Conservation (phyloP, 2,113 vertebrate genomes). For the Lynx canadensis region DNA sequence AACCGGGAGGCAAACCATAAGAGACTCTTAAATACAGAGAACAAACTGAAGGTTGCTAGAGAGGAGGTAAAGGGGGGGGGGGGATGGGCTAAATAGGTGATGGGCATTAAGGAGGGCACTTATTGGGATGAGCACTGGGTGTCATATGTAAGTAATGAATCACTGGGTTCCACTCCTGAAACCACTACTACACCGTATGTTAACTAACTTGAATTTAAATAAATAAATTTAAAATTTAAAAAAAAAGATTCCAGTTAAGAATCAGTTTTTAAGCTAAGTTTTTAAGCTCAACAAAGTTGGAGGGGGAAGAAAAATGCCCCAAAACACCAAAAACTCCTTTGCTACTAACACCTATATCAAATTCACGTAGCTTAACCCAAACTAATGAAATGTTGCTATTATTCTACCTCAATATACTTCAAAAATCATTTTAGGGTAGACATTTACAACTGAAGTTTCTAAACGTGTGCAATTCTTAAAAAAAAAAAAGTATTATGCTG, state of each 20-base stretch:
- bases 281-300: background rate
- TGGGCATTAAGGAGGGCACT: too few relatives aligned
- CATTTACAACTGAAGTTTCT: constrained; percentile 34
- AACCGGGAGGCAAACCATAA: too few relatives aligned
- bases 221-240: too few relatives aligned
- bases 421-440: constrained; percentile 48
- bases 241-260: constrained; percentile 20
- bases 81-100: too few relatives aligned
- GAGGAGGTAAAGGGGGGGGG: too few relatives aligned
- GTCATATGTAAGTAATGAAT: too few relatives aligned
- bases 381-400: background rate
- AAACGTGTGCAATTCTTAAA: background rate
- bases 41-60: too few relatives aligned
- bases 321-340: constrained; percentile 14
- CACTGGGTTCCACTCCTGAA: too few relatives aligned
- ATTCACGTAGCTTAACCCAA: background rate
- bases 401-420: background rate
- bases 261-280: background rate
- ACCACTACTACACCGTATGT: too few relatives aligned
- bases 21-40: too few relatives aligned
- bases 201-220: too few relatives aligned
- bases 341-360: constrained; percentile 1
- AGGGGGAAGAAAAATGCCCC: background rate
- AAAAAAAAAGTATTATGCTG: background rate
- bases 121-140: too few relatives aligned